phyloP scores from a whole-genome alignment of 2,113 vertebrate genomes.

The Peromyscus maniculatus region DNA sequence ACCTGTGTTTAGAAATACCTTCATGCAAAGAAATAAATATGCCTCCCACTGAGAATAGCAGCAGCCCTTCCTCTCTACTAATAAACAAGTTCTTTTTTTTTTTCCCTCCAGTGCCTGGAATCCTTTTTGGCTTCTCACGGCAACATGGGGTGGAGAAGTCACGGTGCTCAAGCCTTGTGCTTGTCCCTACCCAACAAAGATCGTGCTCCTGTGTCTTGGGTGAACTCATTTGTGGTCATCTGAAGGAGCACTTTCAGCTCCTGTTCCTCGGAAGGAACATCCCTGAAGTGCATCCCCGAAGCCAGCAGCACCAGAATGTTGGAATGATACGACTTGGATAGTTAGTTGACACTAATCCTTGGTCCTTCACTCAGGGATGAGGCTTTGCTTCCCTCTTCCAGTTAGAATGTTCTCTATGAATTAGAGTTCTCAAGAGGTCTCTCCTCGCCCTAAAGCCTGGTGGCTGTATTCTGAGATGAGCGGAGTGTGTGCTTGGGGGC shows the following conservation, averaged over 20 bases:
- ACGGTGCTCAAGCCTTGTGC: fast-evolving
- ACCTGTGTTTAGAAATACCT: slow-evolving; percentile 73
- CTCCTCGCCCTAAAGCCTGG: neutral
- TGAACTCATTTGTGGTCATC: fast-evolving
- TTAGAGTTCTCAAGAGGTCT: neutral
- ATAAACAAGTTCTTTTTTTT: neutral
- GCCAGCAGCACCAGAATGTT: fast-evolving
- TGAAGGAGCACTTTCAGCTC: fast-evolving
- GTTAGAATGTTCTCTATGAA: neutral
- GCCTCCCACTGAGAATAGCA: slow-evolving; percentile 31
- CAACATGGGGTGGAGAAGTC: neutral
- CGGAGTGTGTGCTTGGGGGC: too few relatives aligned
- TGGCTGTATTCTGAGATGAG: neutral
- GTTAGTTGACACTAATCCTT: fast-evolving
- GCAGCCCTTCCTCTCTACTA: neutral
- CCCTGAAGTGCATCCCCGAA: fast-evolving
- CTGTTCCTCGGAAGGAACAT: fast-evolving
- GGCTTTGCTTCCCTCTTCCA: neutral
- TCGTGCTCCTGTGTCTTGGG: neutral
- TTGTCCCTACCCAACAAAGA: neutral
- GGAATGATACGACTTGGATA: fast-evolving
- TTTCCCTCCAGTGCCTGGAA: neutral
- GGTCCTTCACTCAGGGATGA: neutral
- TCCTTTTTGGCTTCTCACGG: neutral
- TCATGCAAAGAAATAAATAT: slow-evolving; percentile 32